Conservation (phyloP, 2,797 vertebrate genomes). For the Hybognathus amarus region DNA sequence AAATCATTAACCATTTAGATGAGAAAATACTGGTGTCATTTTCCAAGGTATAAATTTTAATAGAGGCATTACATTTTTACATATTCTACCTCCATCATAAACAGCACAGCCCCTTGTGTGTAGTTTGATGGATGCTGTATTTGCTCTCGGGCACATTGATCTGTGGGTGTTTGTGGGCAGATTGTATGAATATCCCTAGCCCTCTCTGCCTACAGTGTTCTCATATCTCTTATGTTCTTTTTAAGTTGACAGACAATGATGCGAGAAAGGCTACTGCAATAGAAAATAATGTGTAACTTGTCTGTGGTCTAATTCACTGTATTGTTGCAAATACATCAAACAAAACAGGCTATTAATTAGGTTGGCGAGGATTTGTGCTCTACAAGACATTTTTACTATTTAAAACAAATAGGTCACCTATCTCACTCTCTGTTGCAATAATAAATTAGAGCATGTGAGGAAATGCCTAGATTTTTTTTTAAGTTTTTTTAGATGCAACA, state of each 20-base stretch:
- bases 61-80: neutral
- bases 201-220: conserved; percentile 34
- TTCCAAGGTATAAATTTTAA: neutral
- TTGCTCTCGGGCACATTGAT: conserved; percentile 68
- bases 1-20: neutral
- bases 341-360: neutral
- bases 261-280: neutral
- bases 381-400: neutral
- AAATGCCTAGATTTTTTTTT: neutral
- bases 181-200: conserved; percentile 33
- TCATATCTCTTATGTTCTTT: conserved; percentile 8
- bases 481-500: neutral
- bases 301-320: neutral
- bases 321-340: neutral
- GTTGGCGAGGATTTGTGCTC: neutral
- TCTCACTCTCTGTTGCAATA: neutral
- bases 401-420: neutral
- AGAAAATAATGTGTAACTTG: neutral
- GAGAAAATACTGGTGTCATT: neutral
- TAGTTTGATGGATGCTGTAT: conserved; percentile 67
- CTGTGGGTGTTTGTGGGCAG: conserved; percentile 54
- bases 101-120: conserved; percentile 53
- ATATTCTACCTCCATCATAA: neutral
- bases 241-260: conserved; percentile 22
- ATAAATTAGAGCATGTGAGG: neutral